A percentile compares a stretch with the other conserved stretches of the same genome.
These are phyloP conservation scores for Zoroaster sp. DNA, from an alignment of 53 echinoderm and acorn worm species.

Conservation along the genomic window DNA sequence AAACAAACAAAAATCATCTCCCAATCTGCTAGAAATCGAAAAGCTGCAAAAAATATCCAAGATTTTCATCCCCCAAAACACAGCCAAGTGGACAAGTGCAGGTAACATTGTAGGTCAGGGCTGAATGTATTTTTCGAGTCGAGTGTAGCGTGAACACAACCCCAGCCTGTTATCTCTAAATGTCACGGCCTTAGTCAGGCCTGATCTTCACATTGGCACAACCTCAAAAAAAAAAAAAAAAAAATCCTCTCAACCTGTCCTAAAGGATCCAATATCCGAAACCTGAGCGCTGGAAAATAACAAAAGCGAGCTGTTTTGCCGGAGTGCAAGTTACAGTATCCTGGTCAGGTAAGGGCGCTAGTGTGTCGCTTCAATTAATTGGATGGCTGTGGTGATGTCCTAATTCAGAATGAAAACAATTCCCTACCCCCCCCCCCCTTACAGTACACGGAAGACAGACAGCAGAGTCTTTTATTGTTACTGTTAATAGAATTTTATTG, in stretches of 20 bases:
- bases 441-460: too few relatives aligned
- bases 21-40: too few relatives aligned
- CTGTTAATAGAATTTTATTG: too few relatives aligned
- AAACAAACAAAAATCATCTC: too few relatives aligned
- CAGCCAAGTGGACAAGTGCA: too few relatives aligned
- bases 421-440: too few relatives aligned
- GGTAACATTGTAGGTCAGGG: background rate
- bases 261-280: constrained; percentile 25
- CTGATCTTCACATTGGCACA: background rate
- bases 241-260: background rate
- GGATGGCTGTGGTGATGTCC: background rate
- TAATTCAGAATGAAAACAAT: background rate
- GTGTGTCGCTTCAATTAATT: background rate
- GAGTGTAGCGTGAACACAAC: background rate
- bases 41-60: too few relatives aligned
- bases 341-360: background rate
- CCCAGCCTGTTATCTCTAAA: background rate
- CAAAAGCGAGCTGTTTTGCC: background rate
- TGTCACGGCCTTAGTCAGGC: background rate
- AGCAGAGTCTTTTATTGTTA: too few relatives aligned
- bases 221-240: background rate
- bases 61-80: too few relatives aligned
- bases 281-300: constrained; percentile 15
- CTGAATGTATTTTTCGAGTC: background rate
- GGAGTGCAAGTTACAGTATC: background rate